Conservation (phyloP, 2,113 vertebrate species). For the Formicarius rufipectus region DNA sequence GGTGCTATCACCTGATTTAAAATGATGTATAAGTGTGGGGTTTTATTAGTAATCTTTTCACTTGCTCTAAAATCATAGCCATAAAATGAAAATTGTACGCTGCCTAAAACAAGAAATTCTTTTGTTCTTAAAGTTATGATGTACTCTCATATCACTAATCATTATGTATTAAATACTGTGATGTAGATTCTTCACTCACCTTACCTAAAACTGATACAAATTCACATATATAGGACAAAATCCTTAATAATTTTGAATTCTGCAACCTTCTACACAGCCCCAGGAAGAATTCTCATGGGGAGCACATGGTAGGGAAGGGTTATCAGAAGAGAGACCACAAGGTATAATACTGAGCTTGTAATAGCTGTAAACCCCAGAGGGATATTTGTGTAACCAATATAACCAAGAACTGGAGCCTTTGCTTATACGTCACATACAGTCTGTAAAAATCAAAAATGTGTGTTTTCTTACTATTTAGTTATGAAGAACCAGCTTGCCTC, state of each 20-base stretch:
- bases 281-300: not conserved
- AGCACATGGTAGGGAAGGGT: not conserved
- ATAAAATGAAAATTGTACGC: not conserved
- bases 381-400: not conserved
- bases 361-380: not conserved
- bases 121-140: not conserved
- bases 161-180: not conserved
- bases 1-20: not conserved
- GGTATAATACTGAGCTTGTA: not conserved
- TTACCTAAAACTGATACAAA: not conserved
- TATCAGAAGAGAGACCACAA: not conserved
- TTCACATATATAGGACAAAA: not conserved
- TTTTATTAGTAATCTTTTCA: not conserved
- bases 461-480: not conserved
- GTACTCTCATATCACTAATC: not conserved
- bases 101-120: not conserved
- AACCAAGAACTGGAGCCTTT: not conserved
- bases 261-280: not conserved
- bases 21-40: not conserved
- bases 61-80: not conserved
- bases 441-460: not conserved
- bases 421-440: not conserved
- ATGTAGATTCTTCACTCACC: not conserved
- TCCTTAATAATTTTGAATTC: not conserved
- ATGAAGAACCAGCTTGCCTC: not conserved